phyloP scores from a whole-genome alignment of 2,113 vertebrate species.

The Numenius arquata region DNA sequence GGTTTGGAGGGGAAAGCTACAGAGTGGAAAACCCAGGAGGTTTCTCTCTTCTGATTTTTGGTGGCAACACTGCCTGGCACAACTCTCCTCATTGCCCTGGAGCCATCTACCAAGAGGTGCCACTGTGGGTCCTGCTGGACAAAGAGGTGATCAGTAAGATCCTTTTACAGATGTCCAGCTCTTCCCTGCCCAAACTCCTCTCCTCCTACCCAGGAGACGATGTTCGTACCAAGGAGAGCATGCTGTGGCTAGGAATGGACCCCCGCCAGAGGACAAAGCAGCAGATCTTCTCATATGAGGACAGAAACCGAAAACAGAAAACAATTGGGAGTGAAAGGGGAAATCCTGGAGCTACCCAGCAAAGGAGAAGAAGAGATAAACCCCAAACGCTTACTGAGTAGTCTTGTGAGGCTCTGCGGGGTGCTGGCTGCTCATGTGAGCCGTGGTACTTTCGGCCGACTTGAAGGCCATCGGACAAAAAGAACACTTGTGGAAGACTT shows the following conservation, averaged over 20 bases:
- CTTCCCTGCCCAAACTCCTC: neutral
- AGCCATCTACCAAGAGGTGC: neutral
- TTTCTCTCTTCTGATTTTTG: neutral
- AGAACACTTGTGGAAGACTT: slow-evolving; percentile 93
- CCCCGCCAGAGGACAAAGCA: neutral
- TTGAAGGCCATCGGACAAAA: slow-evolving; percentile 94
- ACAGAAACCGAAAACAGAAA: neutral
- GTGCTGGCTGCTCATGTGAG: slow-evolving; percentile 87
- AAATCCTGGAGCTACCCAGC: neutral
- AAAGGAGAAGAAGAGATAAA: neutral
- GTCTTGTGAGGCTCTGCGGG: slow-evolving; percentile 71
- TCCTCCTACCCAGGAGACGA: neutral
- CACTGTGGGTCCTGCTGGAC: neutral
- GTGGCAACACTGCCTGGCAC: neutral
- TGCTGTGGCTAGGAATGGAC: neutral
- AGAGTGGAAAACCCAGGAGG: neutral
- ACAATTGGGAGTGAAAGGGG: neutral
- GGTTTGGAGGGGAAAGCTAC: neutral
- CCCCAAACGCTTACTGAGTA: slow-evolving; percentile 84
- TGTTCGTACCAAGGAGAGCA: neutral
- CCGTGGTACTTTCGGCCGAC: slow-evolving; percentile 80
- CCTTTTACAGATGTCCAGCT: neutral
- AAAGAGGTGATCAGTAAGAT: neutral
- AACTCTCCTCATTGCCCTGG: neutral
- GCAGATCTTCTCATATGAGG: neutral